Base-by-base conservation (phyloP, 2,113 vertebrate species). In the Protobothrops flavoviridis region DNA sequence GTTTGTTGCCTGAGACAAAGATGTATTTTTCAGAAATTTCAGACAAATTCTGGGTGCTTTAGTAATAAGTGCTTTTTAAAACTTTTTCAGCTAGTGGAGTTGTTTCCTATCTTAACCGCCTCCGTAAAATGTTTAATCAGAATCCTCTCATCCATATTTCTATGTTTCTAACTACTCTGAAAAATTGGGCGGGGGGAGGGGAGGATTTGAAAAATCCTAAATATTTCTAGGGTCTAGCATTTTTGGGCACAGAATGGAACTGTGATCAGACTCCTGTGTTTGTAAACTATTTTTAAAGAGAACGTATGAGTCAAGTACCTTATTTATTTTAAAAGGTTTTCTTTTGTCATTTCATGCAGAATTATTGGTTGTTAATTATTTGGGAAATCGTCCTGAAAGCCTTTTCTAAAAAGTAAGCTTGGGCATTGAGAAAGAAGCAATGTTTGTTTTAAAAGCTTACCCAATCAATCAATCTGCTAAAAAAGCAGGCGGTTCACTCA, bases 361-460 rank as follows among this genome's bases (percentile, higher is more conserved):
- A 9, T 81, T 48, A 69, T 89, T 33, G 6, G 33, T 20, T 45
- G 13, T 64, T 52, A 33, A 48, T 56, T 57, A 23, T 93, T 89
- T 85, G 23, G 50, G 56, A 89, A 85, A 57, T 57, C 64, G 10
- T 33, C 87, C 53, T 92, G 87, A 56, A 23, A 5, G 33, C 3
- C n/a, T n/a, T 57, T 81, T 74, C 21, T 81, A 81, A 33, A 26
- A 81, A 6, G 4, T 1, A 89, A 39, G 48, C n/a, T 64, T 52
- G 13, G 50, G 90, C 26, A 87, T 61, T 89, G 87, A 87, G 61
- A 59, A 89, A 81, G 1, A 8, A 8, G 45, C 13, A 56, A 52
- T 88, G 87, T 92, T 69, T 88, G 61, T 74, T 88, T 88, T 88
- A n/a, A 48, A n/a, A 64, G 48, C n/a, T 85, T 43, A 85, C 64